Conservation (phyloP, 1,140 invertebrate genomes). For the Mercenaria mercenaria region DNA sequence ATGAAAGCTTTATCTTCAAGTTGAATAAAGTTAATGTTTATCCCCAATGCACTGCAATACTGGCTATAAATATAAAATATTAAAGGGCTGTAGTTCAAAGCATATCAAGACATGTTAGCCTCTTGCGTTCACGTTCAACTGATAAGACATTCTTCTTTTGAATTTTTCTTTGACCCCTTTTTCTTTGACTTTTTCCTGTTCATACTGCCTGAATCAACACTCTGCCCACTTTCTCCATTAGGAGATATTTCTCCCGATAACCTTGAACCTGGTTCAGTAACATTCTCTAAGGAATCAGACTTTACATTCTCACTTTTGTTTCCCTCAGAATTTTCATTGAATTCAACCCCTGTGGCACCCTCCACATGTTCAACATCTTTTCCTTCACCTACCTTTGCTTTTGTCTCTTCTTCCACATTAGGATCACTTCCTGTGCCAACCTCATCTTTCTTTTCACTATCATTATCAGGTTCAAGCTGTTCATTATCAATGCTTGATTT, state of each 20-base stretch:
- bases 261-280: background rate
- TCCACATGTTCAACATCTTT: slow-evolving; percentile 5
- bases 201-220: background rate
- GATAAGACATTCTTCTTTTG: slow-evolving; percentile 57
- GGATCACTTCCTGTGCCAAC: background rate
- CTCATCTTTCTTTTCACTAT: slow-evolving; percentile 20
- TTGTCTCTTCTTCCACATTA: background rate
- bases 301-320: background rate
- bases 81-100: too few relatives aligned
- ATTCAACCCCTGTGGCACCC: slow-evolving; percentile 17
- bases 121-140: too few relatives aligned
- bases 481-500: background rate
- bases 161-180: slow-evolving; percentile 52
- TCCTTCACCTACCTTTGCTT: background rate
- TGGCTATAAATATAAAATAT: too few relatives aligned
- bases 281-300: background rate
- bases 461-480: slow-evolving; percentile 10
- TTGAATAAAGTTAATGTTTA: too few relatives aligned
- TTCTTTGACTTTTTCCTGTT: slow-evolving; percentile 48
- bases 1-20: too few relatives aligned
- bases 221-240: background rate
- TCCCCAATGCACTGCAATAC: too few relatives aligned
- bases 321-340: background rate
- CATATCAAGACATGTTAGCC: too few relatives aligned
- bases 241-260: background rate